Evolutionary conservation across 1,140 invertebrate genomes (phyloP).

Genomic region (Brevipalpus yothersi): DNA sequence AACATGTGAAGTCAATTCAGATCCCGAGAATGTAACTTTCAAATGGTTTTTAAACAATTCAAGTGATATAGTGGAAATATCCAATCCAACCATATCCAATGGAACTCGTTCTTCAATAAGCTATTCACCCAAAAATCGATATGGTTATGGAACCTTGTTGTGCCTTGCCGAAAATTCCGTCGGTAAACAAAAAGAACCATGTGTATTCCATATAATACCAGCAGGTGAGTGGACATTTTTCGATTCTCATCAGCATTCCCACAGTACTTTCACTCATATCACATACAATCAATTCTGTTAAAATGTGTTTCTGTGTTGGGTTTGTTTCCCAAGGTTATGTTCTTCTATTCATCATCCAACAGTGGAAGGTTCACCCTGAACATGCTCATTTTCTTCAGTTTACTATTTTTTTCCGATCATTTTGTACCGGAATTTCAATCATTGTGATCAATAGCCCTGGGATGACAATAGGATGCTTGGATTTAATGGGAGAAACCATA

Average conservation of each 20-base stretch:
- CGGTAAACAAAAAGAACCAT: constrained; percentile 15
- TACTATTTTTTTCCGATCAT: too few relatives aligned
- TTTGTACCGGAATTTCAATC: too few relatives aligned
- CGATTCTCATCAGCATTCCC: background rate
- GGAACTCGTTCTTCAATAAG: background rate
- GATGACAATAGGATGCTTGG: too few relatives aligned
- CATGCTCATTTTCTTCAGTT: too few relatives aligned
- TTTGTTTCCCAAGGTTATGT: too few relatives aligned
- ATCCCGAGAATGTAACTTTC: constrained; percentile 27
- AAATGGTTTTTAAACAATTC: constrained; percentile 21
- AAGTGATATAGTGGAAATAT: constrained; percentile 37
- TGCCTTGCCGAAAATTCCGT: constrained; percentile 16
- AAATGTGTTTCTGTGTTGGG: too few relatives aligned
- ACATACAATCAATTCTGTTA: too few relatives aligned
- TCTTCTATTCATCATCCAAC: too few relatives aligned
- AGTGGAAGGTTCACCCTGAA: too few relatives aligned
- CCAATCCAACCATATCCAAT: constrained; percentile 5
- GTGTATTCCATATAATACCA: constrained; percentile 11
- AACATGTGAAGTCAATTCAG: constrained; percentile 57
- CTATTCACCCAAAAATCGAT: constrained; percentile 12
- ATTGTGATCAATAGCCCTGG: too few relatives aligned
- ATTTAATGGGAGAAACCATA: too few relatives aligned
- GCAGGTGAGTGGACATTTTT: constrained; percentile 6
- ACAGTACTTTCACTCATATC: too few relatives aligned
- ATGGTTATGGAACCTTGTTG: constrained; percentile 10